Conservation (phyloP, 2,113 vertebrate genomes). For the Anhinga anhinga region DNA sequence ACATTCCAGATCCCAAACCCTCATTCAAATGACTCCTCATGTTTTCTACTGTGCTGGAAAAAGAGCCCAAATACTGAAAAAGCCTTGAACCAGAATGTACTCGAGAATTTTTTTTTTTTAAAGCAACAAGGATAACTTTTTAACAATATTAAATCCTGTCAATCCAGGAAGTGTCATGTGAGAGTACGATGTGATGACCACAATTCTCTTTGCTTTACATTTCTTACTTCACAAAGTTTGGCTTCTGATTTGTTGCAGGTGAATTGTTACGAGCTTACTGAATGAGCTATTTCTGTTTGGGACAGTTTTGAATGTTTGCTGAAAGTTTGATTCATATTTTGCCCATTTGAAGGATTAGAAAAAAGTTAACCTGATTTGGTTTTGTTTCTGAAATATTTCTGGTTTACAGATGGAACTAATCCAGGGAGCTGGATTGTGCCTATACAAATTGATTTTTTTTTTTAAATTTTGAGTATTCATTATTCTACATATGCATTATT, state of each 20-base stretch:
- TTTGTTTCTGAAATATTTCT: background rate
- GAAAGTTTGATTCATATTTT: background rate
- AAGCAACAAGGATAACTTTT: background rate
- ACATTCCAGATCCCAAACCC: background rate
- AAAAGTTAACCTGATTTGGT: background rate
- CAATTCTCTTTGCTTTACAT: background rate
- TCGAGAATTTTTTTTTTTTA: background rate
- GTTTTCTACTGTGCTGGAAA: background rate
- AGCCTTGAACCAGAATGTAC: accelerated
- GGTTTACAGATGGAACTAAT: background rate
- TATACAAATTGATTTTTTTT: background rate
- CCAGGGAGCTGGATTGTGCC: background rate
- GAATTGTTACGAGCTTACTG: background rate
- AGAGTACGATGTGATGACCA: background rate
- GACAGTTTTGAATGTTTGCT: background rate
- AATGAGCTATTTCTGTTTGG: background rate
- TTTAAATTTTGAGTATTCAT: background rate
- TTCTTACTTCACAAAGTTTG: background rate
- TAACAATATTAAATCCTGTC: background rate
- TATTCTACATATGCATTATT: background rate
- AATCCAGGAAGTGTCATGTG: background rate
- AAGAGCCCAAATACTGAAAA: background rate
- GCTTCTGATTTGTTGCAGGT: background rate
- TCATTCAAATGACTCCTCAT: background rate
- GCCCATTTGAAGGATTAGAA: background rate